These are phyloP conservation scores for Pollenia angustigena DNA, from an alignment of 2,888 invertebrate species.

Conservation along the genomic window DNA sequence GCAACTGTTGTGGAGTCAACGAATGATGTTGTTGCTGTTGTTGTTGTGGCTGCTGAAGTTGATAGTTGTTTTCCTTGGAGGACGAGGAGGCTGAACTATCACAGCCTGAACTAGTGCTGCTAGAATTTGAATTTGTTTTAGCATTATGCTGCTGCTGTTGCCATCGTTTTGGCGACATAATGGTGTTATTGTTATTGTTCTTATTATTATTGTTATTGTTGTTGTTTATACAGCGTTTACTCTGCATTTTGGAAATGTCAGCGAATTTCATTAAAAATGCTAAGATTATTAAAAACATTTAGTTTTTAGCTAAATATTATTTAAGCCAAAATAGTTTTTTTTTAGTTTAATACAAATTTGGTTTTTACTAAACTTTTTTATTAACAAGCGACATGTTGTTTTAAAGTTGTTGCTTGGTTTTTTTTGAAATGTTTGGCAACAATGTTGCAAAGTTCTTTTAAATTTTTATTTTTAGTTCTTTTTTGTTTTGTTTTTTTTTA, in stretches of 20 bases:
- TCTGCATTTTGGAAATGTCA: constrained; percentile 83
- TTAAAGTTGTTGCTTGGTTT: not conserved
- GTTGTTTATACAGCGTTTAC: constrained; percentile 76
- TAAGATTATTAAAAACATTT: constrained; percentile 84
- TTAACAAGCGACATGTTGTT: not conserved
- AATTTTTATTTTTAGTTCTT: constrained; percentile 45
- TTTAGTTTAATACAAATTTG: not conserved
- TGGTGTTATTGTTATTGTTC: constrained; percentile 70
- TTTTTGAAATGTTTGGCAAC: constrained; percentile 28
- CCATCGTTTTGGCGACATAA: constrained; percentile 71
- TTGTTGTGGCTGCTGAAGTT: constrained; percentile 70
- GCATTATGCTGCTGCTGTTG: constrained; percentile 52
- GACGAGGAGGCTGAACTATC: constrained; percentile 80
- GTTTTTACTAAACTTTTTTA: not conserved
- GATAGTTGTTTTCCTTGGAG: constrained; percentile 81
- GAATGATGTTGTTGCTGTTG: constrained; percentile 76
- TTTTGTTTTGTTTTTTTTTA: constrained; percentile 27
- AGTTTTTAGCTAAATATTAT: constrained; percentile 75
- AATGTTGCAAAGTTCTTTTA: constrained; percentile 54
- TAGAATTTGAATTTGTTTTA: constrained; percentile 76
- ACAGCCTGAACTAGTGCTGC: constrained; percentile 82
- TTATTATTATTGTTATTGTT: constrained; percentile 67
- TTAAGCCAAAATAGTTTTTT: constrained; percentile 5
- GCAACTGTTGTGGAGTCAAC: constrained; percentile 87
- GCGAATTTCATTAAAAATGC: constrained; percentile 84